Percentiles rank a stretch among this genome's conserved stretches.
These are phyloP conservation scores for Drosophila micromelanica DNA, from an alignment of 1,140 invertebrate genomes.

Conservation along the genomic window DNA sequence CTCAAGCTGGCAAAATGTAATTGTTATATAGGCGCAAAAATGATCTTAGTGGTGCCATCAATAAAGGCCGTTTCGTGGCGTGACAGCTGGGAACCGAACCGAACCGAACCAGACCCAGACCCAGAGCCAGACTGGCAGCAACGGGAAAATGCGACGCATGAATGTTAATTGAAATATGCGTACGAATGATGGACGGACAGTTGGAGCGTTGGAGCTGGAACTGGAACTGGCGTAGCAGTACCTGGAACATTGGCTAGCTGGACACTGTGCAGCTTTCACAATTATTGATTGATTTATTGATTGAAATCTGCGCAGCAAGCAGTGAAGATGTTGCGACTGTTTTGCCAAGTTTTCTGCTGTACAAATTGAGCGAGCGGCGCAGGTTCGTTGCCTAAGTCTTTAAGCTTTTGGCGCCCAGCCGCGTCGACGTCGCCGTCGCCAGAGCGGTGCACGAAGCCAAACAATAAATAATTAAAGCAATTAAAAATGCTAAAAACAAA, in stretches of 20 bases:
- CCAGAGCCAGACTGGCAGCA: conserved; percentile 21
- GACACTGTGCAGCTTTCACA: conserved; percentile 75
- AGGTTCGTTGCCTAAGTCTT: conserved; percentile 80
- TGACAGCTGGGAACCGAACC: conserved; percentile 40
- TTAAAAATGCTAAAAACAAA: conserved; percentile 82
- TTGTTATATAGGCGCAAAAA: conserved; percentile 74
- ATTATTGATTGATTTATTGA: conserved; percentile 82
- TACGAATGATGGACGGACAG: conserved; percentile 74
- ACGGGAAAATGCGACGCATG: conserved; percentile 64
- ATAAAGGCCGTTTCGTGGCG: conserved; percentile 54
- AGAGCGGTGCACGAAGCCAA: conserved; percentile 45
- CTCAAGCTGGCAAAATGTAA: conserved; percentile 72
- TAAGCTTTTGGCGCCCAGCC: conserved; percentile 64
- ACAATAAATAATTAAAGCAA: conserved; percentile 83
- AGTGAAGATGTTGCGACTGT: conserved; percentile 46
- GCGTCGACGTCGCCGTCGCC: conserved; percentile 25
- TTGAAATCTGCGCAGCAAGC: conserved; percentile 65
- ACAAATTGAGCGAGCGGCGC: conserved; percentile 54
- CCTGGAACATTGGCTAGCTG: conserved; percentile 45
- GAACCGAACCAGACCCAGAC: neutral
- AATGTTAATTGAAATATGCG: conserved; percentile 83
- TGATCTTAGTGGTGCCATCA: conserved; percentile 61
- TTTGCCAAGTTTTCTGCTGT: conserved; percentile 43
- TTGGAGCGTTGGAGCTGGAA: conserved; percentile 15
- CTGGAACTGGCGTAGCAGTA: conserved; percentile 1